Base-by-base conservation (phyloP, 2,888 invertebrate species). In the Argyra leucocephala region DNA sequence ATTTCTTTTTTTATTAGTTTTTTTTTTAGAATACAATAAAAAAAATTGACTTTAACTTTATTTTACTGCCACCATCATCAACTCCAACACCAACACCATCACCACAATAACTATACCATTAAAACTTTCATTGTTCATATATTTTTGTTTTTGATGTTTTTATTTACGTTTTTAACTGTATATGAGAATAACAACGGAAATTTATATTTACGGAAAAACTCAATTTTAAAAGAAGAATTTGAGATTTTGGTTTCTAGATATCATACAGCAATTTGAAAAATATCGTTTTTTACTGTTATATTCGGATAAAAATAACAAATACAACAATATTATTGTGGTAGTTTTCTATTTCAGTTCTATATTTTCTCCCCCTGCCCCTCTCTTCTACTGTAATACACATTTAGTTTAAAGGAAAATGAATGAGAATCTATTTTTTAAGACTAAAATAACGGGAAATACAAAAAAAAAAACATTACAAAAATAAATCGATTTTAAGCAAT, bases 401-500 rank as follows among this genome's bases (percentile, higher is more conserved):
- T 48, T 48, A 12, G 12, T 6, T 6, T 48, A 48, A 48, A 15
- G 18, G 48, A 48, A 48, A 48, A 48, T 48, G 48, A 48, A 48
- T 48, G 48, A 48, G 48, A 48, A 48, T 48, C 48, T 48, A 48
- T 48, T 48, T 48, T 48, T 48, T 48, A 48, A 18, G 7, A 48
- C 48, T 2, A 48, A 48, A 48, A 48, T 1, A 18, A 48, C 12
- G 48, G 18, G 48, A 48, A 31, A 9, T 9, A 26, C 4, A 26
- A 26, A 6, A 26, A 26, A 26, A 31, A 31, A 31, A 31, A 12
- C 31, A 31, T 31, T 2, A 31, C 7, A 31, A 26, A 57, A 57
- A 23, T 59, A 59, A 59, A 59, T 59, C 59, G 59, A 59, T 59
- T 59, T 59, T 23, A 18, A 23, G 59, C 23, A 59, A 59, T 59